These are phyloP conservation scores for Platysternon megacephalum DNA, from an alignment of 2,113 vertebrate species.

Conservation along the genomic window DNA sequence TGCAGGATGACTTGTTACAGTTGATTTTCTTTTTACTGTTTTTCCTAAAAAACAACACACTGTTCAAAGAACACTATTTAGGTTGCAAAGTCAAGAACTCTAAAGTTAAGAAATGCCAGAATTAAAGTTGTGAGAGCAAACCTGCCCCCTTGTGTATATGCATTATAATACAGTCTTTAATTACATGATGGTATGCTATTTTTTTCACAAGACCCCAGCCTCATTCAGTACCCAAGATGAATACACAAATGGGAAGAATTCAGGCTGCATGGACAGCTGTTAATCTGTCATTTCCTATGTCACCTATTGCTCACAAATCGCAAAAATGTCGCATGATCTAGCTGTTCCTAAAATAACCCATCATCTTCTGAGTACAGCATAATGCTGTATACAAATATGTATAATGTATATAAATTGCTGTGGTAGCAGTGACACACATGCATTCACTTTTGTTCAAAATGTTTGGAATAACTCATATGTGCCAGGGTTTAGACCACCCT, in stretches of 20 bases:
- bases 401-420: neutral
- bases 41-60: neutral
- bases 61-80: neutral
- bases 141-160: rapidly evolving
- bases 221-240: neutral
- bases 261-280: rapidly evolving
- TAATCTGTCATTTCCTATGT: neutral
- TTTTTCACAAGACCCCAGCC: neutral
- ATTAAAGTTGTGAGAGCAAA: neutral
- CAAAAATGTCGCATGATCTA: neutral
- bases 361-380: neutral
- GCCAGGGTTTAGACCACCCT: neutral
- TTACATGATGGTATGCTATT: neutral
- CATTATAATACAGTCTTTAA: neutral
- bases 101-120: neutral
- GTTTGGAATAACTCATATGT: neutral
- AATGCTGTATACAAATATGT: neutral
- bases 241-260: neutral
- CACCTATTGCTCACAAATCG: neutral
- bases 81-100: neutral
- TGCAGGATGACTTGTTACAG: neutral
- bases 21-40: neutral
- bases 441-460: neutral
- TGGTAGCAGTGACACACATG: neutral
- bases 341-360: neutral